phyloP scores from a whole-genome alignment of 64 coral and sea anemone genomes.

The Porites lutea region DNA sequence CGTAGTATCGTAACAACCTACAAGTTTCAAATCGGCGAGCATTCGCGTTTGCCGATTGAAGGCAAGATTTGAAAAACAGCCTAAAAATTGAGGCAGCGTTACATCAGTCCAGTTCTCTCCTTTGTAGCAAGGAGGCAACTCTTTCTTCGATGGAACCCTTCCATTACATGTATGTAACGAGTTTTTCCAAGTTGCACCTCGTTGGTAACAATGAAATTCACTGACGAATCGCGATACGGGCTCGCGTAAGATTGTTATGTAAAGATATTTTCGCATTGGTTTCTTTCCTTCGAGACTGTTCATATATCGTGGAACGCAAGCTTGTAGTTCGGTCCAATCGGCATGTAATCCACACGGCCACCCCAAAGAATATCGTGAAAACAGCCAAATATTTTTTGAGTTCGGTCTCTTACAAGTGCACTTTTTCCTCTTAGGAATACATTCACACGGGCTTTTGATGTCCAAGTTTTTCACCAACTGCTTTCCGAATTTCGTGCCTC shows the following conservation, averaged over 20 bases:
- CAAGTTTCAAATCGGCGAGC: constrained; percentile 88
- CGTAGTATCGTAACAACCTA: constrained; percentile 80
- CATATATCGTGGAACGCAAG: constrained; percentile 82
- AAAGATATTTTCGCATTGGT: constrained; percentile 70
- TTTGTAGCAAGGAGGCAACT: constrained; percentile 85
- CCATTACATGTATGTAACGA: constrained; percentile 87
- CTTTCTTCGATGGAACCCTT: constrained; percentile 58
- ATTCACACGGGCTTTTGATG: constrained; percentile 71
- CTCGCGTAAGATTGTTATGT: constrained; percentile 88
- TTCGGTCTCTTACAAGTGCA: constrained; percentile 78
- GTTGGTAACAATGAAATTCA: constrained; percentile 88
- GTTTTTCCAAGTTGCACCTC: constrained; percentile 88
- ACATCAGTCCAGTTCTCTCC: constrained; percentile 86
- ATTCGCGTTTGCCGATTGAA: constrained; percentile 96
- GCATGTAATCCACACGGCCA: constrained; percentile 97
- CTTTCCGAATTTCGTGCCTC: constrained; percentile 89
- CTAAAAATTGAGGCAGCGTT: constrained; percentile 64
- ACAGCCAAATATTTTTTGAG: constrained; percentile 84
- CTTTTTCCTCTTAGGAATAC: constrained; percentile 24
- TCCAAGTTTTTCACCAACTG: constrained; percentile 86
- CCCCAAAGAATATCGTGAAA: constrained; percentile 90
- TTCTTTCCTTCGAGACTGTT: constrained; percentile 52
- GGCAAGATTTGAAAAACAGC: constrained; percentile 87
- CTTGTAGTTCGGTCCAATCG: constrained; percentile 88
- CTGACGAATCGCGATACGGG: constrained; percentile 89